Evolutionary conservation across 2,113 vertebrate species (phyloP).

Genomic region (Apistogramma diplotaenia): DNA sequence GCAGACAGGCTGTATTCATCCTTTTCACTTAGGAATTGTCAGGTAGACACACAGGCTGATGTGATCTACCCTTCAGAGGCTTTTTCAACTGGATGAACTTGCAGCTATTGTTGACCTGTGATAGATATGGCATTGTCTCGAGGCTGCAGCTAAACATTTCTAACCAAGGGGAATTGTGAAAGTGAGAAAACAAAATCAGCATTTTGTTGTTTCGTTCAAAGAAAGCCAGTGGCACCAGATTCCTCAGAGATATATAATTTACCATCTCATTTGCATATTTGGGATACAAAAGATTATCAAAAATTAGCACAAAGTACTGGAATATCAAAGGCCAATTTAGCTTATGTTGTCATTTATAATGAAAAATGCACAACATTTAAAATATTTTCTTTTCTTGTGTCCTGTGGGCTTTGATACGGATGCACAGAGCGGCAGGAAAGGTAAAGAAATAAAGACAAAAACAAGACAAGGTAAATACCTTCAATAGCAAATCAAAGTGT

Average conservation of each 20-base stretch:
- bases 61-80: not conserved
- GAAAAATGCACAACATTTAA: too few species aligned
- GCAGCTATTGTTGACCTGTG: not conserved
- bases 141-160: not conserved
- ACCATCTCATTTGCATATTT: not conserved
- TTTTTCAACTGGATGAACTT: not conserved
- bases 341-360: too few species aligned
- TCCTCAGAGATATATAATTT: not conserved
- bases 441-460: not conserved
- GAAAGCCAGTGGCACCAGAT: not conserved
- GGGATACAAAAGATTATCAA: not conserved
- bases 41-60: not conserved
- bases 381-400: not conserved
- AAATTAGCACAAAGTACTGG: not conserved
- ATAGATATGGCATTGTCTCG: not conserved
- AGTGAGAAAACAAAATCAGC: not conserved
- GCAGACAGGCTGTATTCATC: not conserved
- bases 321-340: too few species aligned
- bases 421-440: not conserved
- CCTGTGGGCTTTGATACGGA: not conserved
- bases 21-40: not conserved
- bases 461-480: not conserved
- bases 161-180: not conserved
- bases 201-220: accelerated
- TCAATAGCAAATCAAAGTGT: not conserved